Evolutionary conservation across 2,113 vertebrate genomes (phyloP).

Genomic region (Microcebus tavaratra): DNA sequence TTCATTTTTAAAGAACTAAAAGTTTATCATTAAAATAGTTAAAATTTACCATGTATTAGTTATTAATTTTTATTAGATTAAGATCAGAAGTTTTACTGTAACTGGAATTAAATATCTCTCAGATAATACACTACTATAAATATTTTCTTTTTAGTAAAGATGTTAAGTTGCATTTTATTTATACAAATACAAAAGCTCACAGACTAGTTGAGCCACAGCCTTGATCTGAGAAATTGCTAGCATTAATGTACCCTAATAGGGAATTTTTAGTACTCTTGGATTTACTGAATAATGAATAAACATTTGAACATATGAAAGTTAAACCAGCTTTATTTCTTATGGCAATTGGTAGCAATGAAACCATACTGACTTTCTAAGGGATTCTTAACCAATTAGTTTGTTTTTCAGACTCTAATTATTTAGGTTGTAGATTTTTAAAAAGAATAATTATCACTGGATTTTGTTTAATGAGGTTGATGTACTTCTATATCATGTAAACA

Average conservation of each 20-base stretch:
- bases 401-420: constrained; percentile 1
- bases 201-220: not conserved
- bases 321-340: not conserved
- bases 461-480: not conserved
- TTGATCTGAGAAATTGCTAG: constrained; percentile 36
- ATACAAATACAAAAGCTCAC: constrained; percentile 43
- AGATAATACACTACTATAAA: not conserved
- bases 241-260: constrained; percentile 42
- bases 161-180: constrained; percentile 1
- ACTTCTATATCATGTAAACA: not conserved
- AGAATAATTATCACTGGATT: not conserved
- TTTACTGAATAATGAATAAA: constrained; percentile 57
- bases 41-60: not conserved
- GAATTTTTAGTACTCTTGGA: constrained; percentile 52
- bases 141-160: not conserved
- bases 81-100: not conserved
- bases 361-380: not conserved
- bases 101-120: not conserved
- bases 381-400: constrained; percentile 12
- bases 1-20: not conserved
- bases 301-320: constrained; percentile 38
- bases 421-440: not conserved
- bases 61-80: not conserved
- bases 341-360: constrained; percentile 39
- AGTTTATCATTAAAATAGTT: not conserved